Conservation (phyloP, 2,797 vertebrate species). For the Monodelphis domestica region DNA sequence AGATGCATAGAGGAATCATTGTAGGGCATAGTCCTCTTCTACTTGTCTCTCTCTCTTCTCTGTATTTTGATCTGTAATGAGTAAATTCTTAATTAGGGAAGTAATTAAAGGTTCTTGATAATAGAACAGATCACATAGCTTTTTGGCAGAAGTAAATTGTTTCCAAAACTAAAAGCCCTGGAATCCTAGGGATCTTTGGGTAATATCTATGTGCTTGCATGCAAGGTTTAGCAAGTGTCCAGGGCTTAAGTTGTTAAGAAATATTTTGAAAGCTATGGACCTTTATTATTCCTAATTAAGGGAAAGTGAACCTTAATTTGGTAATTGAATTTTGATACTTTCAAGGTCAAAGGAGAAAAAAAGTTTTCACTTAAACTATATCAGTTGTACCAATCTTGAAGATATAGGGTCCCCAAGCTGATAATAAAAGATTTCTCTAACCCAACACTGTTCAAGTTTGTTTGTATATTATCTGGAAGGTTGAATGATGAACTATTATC, state of each 20-base stretch:
- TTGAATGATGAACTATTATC: slow-evolving; percentile 4
- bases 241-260: slow-evolving; percentile 9
- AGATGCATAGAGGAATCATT: neutral
- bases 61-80: too few relatives aligned
- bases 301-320: slow-evolving; percentile 16
- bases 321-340: slow-evolving; percentile 34
- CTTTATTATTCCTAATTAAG: slow-evolving; percentile 28
- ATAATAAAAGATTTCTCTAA: neutral
- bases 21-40: neutral
- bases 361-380: slow-evolving; percentile 39
- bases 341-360: slow-evolving; percentile 33
- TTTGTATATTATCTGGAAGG: slow-evolving; percentile 51
- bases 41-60: neutral
- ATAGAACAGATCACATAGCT: too few relatives aligned
- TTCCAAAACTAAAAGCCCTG: neutral
- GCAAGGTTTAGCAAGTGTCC: neutral
- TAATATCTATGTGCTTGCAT: neutral
- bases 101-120: too few relatives aligned
- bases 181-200: neutral
- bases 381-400: too few relatives aligned
- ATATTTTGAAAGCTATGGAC: slow-evolving; percentile 55
- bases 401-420: neutral
- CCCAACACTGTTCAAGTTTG: neutral
- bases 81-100: too few relatives aligned
- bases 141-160: neutral